These are phyloP conservation scores for Mycteria americana DNA, from an alignment of 2,797 vertebrate genomes.

Conservation along the genomic window DNA sequence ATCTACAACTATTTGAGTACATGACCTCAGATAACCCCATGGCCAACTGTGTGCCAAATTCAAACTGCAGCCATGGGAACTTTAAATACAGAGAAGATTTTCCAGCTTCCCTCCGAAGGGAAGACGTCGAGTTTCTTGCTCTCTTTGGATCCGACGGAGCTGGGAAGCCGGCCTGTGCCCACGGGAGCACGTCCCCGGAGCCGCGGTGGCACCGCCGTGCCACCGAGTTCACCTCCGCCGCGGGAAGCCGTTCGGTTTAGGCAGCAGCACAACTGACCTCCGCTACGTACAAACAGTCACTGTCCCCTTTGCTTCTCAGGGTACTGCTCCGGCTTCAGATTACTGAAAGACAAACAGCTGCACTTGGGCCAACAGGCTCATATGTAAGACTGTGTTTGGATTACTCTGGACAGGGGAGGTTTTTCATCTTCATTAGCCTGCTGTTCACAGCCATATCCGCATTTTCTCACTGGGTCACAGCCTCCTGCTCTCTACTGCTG, in stretches of 20 bases:
- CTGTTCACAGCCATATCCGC: constrained; percentile 12
- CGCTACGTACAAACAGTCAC: not conserved
- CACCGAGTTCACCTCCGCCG: accelerated
- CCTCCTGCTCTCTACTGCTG: not conserved
- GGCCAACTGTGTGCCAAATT: constrained; percentile 33
- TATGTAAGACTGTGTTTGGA: constrained; percentile 21
- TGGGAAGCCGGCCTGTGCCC: accelerated
- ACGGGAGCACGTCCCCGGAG: accelerated
- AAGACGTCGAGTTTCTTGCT: not conserved
- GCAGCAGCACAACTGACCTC: not conserved
- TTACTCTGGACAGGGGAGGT: not conserved
- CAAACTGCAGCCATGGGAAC: constrained; percentile 65
- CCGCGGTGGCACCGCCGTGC: accelerated
- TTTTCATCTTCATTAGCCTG: constrained; percentile 53
- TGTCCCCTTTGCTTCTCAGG: not conserved
- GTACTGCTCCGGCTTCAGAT: not conserved
- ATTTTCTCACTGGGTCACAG: constrained; percentile 5
- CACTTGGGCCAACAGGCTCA: constrained; percentile 29
- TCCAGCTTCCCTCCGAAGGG: not conserved
- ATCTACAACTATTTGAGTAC: constrained; percentile 63
- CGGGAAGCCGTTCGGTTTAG: not conserved
- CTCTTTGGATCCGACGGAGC: not conserved
- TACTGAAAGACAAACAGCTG: constrained; percentile 45
- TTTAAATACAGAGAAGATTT: constrained; percentile 33
- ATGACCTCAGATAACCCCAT: constrained; percentile 63